Evolutionary conservation across 1,140 invertebrate species (phyloP), one percentile per base, ranked within the genome.

Genomic region (Drosophila pseudoobscura): DNA sequence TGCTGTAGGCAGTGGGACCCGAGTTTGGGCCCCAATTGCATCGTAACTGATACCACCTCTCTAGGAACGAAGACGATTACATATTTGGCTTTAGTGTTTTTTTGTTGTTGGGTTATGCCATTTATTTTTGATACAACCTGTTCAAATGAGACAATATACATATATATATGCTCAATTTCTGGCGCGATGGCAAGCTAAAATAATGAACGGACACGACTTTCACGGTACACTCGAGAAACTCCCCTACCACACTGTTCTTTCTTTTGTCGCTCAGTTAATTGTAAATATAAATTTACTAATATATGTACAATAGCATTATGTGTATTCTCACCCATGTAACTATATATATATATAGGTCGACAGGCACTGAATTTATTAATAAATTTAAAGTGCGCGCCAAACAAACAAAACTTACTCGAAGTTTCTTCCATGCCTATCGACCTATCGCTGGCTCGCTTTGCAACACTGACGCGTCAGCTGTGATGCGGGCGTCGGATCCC

Each of bases 1-100:
- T 97, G 95, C 93, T 96, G 91, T 97, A 95, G 94, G 51, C 29
- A 43, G 41, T 41, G 51, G 45, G 31, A 55, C 44, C 29, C 50
- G 60, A 55, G 50, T 58, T 53, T 52, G 75, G 75, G 35, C 15
- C 29, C 73, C 61, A 65, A 73, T 60, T 64, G 68, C 65, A 79
- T 72, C 53, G 84, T 63, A 88, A 88, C 83, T 79, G 84, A 83
- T 80, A 83, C 83, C 83, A 88, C 83, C 83, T 79, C 56, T 77
- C 54, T 66, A 73, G 50, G 44, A 63, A 62, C 56, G 43, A 76
- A 66, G 39, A 75, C 72, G 29, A 66, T 60, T 80, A 65, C 4
- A 5, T 75, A 44, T 71, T 54, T 43, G 74, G 46, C 61, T 85
- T 79, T 47, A 62, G 71, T 64, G 75, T 88, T 87, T 68, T 43